phyloP scores from a whole-genome alignment of 2,797 vertebrate genomes.

The Tympanoctomys barrerae region DNA sequence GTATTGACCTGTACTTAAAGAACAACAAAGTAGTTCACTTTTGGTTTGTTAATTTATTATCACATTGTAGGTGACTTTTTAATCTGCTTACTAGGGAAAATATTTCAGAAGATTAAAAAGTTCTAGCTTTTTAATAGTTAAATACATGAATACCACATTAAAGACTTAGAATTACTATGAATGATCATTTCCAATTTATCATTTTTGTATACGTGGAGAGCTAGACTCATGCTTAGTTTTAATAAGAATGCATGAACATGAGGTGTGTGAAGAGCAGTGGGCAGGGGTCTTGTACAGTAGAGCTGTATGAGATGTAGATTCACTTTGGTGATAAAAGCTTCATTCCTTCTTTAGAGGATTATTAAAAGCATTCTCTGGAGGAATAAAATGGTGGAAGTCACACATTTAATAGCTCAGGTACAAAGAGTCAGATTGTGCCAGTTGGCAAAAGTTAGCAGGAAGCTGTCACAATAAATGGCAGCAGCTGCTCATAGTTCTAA shows the following conservation, averaged over 20 bases:
- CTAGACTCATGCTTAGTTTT: constrained; percentile 51
- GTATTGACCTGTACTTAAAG: constrained; percentile 73
- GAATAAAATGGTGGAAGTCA: constrained; percentile 93
- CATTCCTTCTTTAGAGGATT: constrained; percentile 89
- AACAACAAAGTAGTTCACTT: constrained; percentile 55
- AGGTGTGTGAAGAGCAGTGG: constrained; percentile 75
- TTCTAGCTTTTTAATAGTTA: constrained; percentile 56
- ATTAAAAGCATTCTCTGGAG: constrained; percentile 90
- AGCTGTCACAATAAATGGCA: constrained; percentile 99
- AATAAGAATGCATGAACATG: constrained; percentile 74
- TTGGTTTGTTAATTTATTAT: constrained; percentile 58
- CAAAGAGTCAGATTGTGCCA: constrained; percentile 97
- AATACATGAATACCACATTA: constrained; percentile 61
- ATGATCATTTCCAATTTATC: constrained; percentile 60
- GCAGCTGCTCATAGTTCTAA: constrained; percentile 99
- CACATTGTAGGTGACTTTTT: constrained; percentile 8
- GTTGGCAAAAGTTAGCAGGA: constrained; percentile 99
- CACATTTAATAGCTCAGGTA: constrained; percentile 95
- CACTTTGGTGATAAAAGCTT: constrained; percentile 90
- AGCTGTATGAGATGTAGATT: constrained; percentile 85
- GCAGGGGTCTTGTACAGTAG: constrained; percentile 82
- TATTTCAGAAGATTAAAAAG: constrained; percentile 56
- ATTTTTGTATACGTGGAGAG: constrained; percentile 52
- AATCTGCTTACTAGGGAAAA: constrained; percentile 30
- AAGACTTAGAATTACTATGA: constrained; percentile 74